These are phyloP conservation scores for Protonibea diacanthus DNA, from an alignment of 2,797 vertebrate genomes.

Conservation along the genomic window DNA sequence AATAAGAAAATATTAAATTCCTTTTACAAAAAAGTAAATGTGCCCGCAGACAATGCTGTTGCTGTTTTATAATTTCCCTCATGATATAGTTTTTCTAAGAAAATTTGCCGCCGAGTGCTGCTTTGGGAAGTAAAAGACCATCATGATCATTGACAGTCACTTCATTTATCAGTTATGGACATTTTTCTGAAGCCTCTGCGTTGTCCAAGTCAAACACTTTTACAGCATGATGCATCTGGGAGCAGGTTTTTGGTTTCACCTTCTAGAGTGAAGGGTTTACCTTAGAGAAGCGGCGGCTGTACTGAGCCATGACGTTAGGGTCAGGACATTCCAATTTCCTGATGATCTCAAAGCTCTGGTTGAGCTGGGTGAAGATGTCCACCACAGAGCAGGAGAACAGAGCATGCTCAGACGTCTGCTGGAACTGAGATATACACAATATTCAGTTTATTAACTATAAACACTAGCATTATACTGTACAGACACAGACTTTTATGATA, in stretches of 20 bases:
- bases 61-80: not conserved
- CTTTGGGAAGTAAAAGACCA: not conserved
- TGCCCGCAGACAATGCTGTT: not conserved
- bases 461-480: not conserved
- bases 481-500: not conserved
- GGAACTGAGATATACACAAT: constrained; percentile 86
- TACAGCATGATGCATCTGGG: not conserved
- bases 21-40: not conserved
- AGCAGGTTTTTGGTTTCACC: not conserved
- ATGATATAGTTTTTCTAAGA: not conserved
- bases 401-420: constrained; percentile 98
- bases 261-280: constrained; percentile 73
- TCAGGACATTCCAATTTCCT: constrained; percentile 98
- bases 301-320: constrained; percentile 92
- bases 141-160: not conserved
- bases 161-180: not conserved
- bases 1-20: constrained; percentile 41
- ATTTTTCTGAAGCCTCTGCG: too few species aligned
- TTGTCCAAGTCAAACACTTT: not conserved
- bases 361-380: constrained; percentile 99
- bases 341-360: constrained; percentile 99
- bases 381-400: constrained; percentile 99
- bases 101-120: not conserved
- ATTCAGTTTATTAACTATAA: not conserved
- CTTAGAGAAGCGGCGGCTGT: constrained; percentile 97